These are phyloP conservation scores for Osmerus mordax DNA, from an alignment of 2,113 vertebrate species.

Conservation along the genomic window DNA sequence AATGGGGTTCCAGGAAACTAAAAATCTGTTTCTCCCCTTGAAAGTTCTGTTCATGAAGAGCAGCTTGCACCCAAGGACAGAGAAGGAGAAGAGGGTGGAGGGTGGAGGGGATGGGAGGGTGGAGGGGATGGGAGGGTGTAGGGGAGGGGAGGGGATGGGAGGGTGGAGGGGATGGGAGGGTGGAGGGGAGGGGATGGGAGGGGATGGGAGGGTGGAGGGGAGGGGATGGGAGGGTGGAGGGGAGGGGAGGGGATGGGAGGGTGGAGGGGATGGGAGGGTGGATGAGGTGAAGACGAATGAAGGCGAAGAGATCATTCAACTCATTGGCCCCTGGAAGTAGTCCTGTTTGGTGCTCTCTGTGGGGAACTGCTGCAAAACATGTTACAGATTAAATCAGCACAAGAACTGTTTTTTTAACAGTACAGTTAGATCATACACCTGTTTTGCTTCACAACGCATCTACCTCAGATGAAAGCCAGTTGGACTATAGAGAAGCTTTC, in stretches of 20 bases:
- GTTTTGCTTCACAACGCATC: too few relatives aligned
- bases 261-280: conserved; percentile 1
- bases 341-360: conserved; percentile 23
- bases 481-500: neutral
- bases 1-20: conserved; percentile 43
- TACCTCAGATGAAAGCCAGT: neutral
- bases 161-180: conserved; percentile 5
- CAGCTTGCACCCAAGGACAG: conserved; percentile 29
- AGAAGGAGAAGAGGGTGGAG: conserved; percentile 12
- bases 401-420: neutral
- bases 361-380: conserved; percentile 25
- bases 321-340: conserved; percentile 34
- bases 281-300: neutral
- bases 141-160: conserved; percentile 1
- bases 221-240: conserved; percentile 9
- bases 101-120: neutral
- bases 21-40: conserved; percentile 50
- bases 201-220: neutral
- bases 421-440: too few relatives aligned
- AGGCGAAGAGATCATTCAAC: conserved; percentile 42
- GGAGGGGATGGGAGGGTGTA: conserved; percentile 4
- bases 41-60: conserved; percentile 37
- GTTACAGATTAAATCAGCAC: conserved; percentile 19
- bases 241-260: neutral
- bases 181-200: neutral